These are phyloP conservation scores for Neogale vison DNA, from an alignment of 2,113 vertebrate genomes.

Conservation along the genomic window DNA sequence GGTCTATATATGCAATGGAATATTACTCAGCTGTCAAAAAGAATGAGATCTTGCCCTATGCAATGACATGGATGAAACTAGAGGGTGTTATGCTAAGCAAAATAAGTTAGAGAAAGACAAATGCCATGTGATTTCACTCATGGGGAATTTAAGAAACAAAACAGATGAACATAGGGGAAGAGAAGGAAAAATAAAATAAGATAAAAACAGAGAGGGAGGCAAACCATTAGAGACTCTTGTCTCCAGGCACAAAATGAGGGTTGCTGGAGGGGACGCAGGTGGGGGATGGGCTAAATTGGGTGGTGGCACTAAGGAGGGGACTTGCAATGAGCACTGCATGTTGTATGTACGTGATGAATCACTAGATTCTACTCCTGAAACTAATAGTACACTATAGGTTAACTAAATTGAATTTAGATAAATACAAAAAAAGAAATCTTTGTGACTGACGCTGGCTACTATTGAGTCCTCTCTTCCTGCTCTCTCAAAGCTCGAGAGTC, in stretches of 20 bases:
- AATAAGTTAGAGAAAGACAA: background rate
- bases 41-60: background rate
- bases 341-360: background rate
- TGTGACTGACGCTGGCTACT: background rate
- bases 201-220: background rate
- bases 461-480: background rate
- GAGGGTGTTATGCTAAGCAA: background rate
- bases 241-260: background rate
- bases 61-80: background rate
- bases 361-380: background rate
- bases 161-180: background rate
- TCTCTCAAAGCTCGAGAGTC: background rate
- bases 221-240: background rate
- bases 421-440: background rate
- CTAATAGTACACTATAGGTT: background rate
- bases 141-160: background rate
- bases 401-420: background rate
- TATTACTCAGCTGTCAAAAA: background rate
- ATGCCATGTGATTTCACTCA: background rate
- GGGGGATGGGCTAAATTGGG: background rate
- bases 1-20: background rate
- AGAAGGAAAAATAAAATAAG: background rate
- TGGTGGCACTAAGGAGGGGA: background rate
- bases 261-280: background rate
- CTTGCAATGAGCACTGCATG: background rate